phyloP scores from a whole-genome alignment of 1,140 invertebrate species.

The Cyrtorhinus lividipennis region DNA sequence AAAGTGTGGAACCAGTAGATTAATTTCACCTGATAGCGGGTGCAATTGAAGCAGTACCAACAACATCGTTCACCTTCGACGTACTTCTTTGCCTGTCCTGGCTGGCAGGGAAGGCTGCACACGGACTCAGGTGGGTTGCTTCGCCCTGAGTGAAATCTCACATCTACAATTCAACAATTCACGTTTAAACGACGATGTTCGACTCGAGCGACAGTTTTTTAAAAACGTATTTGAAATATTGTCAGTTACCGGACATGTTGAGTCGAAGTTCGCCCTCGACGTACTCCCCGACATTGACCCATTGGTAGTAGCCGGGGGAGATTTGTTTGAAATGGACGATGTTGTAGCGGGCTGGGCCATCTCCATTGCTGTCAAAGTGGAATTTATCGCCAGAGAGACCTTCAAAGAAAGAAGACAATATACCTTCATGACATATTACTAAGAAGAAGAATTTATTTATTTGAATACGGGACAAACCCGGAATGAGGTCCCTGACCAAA shows the following conservation, averaged over 20 bases:
- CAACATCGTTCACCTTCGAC: constrained; percentile 85
- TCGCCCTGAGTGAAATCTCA: constrained; percentile 63
- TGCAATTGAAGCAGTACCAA: constrained; percentile 91
- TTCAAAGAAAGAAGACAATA: constrained; percentile 40
- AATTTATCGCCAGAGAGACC: constrained; percentile 81
- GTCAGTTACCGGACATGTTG: constrained; percentile 54
- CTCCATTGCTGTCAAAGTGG: constrained; percentile 73
- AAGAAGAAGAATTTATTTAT: no score
- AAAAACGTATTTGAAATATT: no score
- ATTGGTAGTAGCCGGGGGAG: constrained; percentile 39
- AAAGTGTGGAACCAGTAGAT: no score
- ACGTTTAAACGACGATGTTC: no score
- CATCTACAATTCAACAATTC: no score
- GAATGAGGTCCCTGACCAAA: no score
- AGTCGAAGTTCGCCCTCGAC: constrained; percentile 51
- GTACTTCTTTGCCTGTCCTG: constrained; percentile 79
- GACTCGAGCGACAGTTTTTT: no score
- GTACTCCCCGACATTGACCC: constrained; percentile 78
- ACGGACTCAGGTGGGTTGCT: constrained; percentile 69
- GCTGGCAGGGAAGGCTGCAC: constrained; percentile 70
- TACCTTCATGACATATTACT: no score
- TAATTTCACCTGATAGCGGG: constrained; percentile 65
- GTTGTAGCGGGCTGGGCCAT: constrained; percentile 85
- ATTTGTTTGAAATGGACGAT: constrained; percentile 89
- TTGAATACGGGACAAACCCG: no score